Percentiles rank a stretch among this genome's conserved stretches.
Evolutionary conservation across 2,113 vertebrate species (phyloP).

Genomic region (Mohoua ochrocephala): DNA sequence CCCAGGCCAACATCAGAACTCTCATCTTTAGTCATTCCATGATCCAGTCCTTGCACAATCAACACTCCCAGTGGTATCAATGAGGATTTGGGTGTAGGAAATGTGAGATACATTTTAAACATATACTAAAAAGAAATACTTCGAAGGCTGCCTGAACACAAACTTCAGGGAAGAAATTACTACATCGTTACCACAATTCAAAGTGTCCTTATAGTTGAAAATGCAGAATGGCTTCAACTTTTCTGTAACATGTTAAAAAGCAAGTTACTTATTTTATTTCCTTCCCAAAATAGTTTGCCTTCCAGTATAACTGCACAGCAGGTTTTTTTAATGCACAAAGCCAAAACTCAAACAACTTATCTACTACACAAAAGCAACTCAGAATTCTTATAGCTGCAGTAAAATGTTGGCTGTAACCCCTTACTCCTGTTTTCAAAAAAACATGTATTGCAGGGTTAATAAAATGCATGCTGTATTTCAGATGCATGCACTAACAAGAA

Average conservation of each 20-base stretch:
- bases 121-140: not conserved
- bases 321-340: not conserved
- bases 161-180: not conserved
- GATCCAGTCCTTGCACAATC: not conserved
- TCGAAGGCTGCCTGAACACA: not conserved
- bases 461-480: constrained; percentile 75
- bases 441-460: constrained; percentile 71
- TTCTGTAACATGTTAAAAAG: not conserved
- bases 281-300: not conserved
- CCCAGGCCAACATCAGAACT: not conserved
- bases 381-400: not conserved
- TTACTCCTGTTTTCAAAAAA: constrained; percentile 39
- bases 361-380: constrained; percentile 2
- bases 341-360: not conserved
- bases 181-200: not conserved
- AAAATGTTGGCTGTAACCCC: not conserved
- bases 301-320: not conserved
- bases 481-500: constrained; percentile 76
- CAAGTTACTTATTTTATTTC: not conserved
- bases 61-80: not conserved
- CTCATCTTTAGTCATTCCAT: not conserved
- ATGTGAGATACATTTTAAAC: not conserved
- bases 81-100: not conserved
- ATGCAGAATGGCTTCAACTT: not conserved
- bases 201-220: not conserved